phyloP scores from a whole-genome alignment of 2,113 vertebrate genomes.

The Hippocampus comes region DNA sequence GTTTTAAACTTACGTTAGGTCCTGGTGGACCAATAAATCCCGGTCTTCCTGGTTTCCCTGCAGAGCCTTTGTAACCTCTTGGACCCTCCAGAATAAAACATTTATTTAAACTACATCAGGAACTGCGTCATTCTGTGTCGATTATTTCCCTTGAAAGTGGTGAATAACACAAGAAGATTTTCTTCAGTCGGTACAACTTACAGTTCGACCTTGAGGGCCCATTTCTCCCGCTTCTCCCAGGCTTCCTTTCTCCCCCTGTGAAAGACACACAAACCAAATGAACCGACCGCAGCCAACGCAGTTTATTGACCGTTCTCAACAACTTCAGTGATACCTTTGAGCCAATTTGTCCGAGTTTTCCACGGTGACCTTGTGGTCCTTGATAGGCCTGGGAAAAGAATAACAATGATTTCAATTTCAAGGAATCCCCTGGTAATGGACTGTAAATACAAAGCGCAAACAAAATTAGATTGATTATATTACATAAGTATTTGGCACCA shows the following conservation, averaged over 20 bases:
- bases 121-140: slow-evolving; percentile 38
- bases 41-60: slow-evolving; percentile 74
- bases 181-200: slow-evolving; percentile 58
- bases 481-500: not conserved
- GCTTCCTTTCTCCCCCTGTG: slow-evolving; percentile 75
- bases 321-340: slow-evolving; percentile 55
- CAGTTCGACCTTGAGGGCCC: slow-evolving; percentile 71
- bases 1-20: slow-evolving; percentile 63
- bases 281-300: slow-evolving; percentile 20
- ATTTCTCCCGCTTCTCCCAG: slow-evolving; percentile 71
- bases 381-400: slow-evolving; percentile 72
- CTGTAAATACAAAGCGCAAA: not conserved
- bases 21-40: slow-evolving; percentile 73
- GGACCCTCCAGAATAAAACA: slow-evolving; percentile 61
- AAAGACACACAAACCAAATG: slow-evolving; percentile 29
- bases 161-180: slow-evolving; percentile 35
- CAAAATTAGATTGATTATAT: not conserved
- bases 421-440: not conserved
- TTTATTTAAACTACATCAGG: slow-evolving; percentile 51
- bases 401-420: not conserved
- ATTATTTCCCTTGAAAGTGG: slow-evolving; percentile 37
- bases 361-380: slow-evolving; percentile 72
- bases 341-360: slow-evolving; percentile 62
- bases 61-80: slow-evolving; percentile 72
- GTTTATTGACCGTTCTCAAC: slow-evolving; percentile 4